Evolutionary conservation across 2,113 vertebrate genomes (phyloP).

Genomic region (Geothlypis trichas): DNA sequence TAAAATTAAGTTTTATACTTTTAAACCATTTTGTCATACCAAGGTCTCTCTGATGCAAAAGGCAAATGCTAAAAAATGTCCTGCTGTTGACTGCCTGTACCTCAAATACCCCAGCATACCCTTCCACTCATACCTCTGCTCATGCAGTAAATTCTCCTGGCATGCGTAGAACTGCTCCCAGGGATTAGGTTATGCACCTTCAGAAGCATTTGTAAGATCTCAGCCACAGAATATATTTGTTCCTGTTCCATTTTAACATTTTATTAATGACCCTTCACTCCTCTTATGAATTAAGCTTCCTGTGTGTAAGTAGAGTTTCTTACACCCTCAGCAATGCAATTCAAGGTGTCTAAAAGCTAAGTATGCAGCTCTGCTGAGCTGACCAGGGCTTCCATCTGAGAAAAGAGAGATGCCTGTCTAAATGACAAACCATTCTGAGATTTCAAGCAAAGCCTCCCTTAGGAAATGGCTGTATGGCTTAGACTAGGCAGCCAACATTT

Average conservation of each 20-base stretch:
- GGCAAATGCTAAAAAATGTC: not conserved
- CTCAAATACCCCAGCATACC: not conserved
- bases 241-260: not conserved
- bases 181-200: not conserved
- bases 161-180: not conserved
- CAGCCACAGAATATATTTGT: not conserved
- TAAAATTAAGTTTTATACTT: not conserved
- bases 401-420: not conserved
- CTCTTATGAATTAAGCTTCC: not conserved
- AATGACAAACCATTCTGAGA: not conserved
- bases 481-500: not conserved
- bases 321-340: not conserved
- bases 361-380: not conserved
- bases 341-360: not conserved
- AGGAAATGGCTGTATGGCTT: not conserved
- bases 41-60: not conserved
- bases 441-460: not conserved
- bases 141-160: not conserved
- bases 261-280: not conserved
- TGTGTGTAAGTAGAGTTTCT: not conserved
- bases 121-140: not conserved
- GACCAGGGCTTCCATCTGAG: not conserved
- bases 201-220: not conserved
- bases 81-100: accelerated
- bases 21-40: not conserved